Evolutionary conservation across 2,113 vertebrate species (phyloP).

Genomic region (Myiagra hebetior): DNA sequence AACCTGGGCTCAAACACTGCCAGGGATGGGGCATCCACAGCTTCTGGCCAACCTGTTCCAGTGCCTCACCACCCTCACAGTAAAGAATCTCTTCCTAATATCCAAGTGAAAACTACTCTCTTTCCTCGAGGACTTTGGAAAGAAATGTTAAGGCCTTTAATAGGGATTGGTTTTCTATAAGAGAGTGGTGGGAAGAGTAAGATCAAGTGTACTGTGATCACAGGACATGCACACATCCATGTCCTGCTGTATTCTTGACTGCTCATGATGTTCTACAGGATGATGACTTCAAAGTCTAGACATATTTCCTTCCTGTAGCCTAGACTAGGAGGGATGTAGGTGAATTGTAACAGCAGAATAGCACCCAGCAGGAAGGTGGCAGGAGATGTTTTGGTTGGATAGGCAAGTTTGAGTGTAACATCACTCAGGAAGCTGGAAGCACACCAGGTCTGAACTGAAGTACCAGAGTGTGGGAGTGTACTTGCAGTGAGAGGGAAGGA

Average conservation of each 20-base stretch:
- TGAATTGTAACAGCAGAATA: background rate
- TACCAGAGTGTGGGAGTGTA: background rate
- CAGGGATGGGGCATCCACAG: background rate
- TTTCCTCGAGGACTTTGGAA: background rate
- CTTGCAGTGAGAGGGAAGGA: background rate
- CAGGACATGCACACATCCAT: background rate
- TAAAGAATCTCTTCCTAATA: background rate
- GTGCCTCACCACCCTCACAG: background rate
- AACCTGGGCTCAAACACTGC: background rate
- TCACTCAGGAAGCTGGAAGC: background rate
- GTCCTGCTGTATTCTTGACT: background rate
- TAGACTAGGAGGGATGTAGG: background rate
- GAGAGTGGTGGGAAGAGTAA: background rate
- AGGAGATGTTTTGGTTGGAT: background rate
- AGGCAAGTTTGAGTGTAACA: accelerated
- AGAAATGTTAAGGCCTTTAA: background rate
- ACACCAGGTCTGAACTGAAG: background rate
- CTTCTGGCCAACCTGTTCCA: background rate
- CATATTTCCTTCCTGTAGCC: background rate
- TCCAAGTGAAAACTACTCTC: background rate
- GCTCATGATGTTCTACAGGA: background rate
- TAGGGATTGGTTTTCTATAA: background rate
- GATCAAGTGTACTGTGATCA: background rate
- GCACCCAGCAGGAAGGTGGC: background rate
- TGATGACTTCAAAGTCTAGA: background rate